Percentiles rank a stretch among this genome's conserved stretches.
Conservation (phyloP, 2,888 invertebrate species). For the Apodemia zela region DNA sequence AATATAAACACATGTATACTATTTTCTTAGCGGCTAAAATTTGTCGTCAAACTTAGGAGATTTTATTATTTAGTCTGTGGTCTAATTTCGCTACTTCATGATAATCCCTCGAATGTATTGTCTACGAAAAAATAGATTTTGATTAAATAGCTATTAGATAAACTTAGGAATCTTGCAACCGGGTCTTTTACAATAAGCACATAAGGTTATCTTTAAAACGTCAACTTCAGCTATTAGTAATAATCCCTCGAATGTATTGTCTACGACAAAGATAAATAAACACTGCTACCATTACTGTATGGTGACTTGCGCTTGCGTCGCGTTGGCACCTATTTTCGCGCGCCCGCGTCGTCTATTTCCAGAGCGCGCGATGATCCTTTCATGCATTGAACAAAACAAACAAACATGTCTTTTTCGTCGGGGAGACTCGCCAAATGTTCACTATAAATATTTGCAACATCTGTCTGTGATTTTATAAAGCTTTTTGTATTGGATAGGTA, state of each 20-base stretch:
- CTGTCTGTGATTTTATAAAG: conserved; percentile 14
- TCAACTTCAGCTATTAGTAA: not conserved
- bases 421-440: conserved; percentile 30
- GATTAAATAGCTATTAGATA: too few species aligned
- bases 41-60: too few species aligned
- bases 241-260: not conserved
- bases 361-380: conserved; percentile 47
- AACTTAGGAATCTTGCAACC: too few species aligned
- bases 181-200: too few species aligned
- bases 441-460: conserved; percentile 21
- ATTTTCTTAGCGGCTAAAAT: too few species aligned
- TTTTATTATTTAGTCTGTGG: too few species aligned
- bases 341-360: conserved; percentile 53
- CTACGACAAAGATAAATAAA: not conserved
- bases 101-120: too few species aligned
- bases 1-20: too few species aligned
- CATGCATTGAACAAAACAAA: conserved; percentile 41
- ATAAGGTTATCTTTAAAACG: not conserved
- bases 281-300: not conserved
- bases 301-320: conserved; percentile 35
- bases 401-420: conserved; percentile 33
- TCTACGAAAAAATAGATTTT: too few species aligned
- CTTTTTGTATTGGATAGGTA: not conserved
- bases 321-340: conserved; percentile 61
- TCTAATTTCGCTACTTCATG: too few species aligned